phyloP scores from a whole-genome alignment of 2,888 invertebrate species.

The Orthosia gothica region DNA sequence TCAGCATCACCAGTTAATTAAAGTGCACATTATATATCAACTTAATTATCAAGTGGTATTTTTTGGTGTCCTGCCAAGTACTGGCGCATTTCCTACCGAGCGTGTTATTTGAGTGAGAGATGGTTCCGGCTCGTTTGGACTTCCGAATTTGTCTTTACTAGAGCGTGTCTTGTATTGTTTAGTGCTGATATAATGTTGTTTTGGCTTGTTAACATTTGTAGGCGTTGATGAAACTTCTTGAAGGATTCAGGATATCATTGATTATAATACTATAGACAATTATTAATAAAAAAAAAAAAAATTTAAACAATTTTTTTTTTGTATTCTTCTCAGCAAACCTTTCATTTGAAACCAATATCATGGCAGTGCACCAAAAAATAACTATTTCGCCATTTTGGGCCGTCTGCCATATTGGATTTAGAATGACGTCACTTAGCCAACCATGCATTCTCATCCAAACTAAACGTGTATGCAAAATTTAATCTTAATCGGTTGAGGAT shows the following conservation, averaged over 20 bases:
- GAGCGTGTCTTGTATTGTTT: slow-evolving; percentile 32
- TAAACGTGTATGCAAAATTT: too few species aligned
- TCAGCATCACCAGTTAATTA: slow-evolving; percentile 57
- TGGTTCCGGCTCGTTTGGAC: slow-evolving; percentile 39
- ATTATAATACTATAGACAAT: not conserved
- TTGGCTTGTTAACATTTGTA: slow-evolving; percentile 19
- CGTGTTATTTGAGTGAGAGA: slow-evolving; percentile 59
- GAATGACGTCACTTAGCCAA: too few species aligned
- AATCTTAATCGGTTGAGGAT: too few species aligned
- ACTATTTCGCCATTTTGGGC: too few species aligned
- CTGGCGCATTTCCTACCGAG: slow-evolving; percentile 47
- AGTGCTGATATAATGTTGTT: slow-evolving; percentile 1
- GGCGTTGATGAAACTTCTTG: not conserved
- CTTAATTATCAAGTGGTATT: slow-evolving; percentile 65
- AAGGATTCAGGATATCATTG: not conserved
- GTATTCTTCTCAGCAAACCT: too few species aligned
- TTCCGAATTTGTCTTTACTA: slow-evolving; percentile 22
- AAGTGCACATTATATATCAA: slow-evolving; percentile 65
- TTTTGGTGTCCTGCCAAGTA: slow-evolving; percentile 65
- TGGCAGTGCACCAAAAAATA: too few species aligned
- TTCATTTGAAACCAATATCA: too few species aligned
- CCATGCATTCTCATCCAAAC: too few species aligned
- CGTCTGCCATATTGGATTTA: too few species aligned
- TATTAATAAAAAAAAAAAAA: too few species aligned
- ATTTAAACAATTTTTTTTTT: too few species aligned